Conservation (phyloP, 1,140 invertebrate species). For the Heliconius eleuchia region DNA sequence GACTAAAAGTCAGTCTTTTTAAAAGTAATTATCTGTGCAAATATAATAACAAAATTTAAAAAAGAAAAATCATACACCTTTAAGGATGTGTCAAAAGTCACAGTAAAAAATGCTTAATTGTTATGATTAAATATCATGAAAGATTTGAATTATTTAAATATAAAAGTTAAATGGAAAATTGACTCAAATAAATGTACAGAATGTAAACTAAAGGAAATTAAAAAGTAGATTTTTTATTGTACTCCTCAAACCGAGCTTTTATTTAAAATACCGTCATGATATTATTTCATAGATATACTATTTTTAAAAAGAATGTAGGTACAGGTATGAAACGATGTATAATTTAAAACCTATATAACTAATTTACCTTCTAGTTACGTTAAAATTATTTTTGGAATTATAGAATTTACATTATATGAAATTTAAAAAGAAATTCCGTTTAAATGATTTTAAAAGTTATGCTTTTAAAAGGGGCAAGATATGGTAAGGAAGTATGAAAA, state of each 20-base stretch:
- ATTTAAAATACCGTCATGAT: too few species aligned
- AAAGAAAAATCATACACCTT: too few species aligned
- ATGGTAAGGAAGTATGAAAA: conserved; percentile 68
- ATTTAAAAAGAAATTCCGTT: neutral
- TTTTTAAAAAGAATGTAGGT: neutral
- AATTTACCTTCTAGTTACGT: neutral
- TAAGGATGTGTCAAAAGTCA: neutral
- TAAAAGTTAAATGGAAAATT: too few species aligned
- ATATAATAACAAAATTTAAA: neutral
- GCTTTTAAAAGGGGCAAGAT: conserved; percentile 24
- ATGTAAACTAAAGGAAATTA: too few species aligned
- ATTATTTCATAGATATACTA: too few species aligned
- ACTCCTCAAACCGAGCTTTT: too few species aligned
- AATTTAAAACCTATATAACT: neutral
- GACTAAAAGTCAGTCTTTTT: conserved; percentile 51
- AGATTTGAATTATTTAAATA: too few species aligned
- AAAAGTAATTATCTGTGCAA: neutral
- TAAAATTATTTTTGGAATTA: conserved; percentile 3
- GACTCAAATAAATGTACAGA: too few species aligned
- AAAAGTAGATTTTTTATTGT: too few species aligned
- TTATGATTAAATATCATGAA: too few species aligned
- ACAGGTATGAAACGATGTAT: neutral
- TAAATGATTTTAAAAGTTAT: conserved; percentile 18
- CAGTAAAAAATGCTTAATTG: neutral
- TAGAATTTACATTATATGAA: neutral